Evolutionary conservation across 2,797 vertebrate species (phyloP), one percentile per base, ranked within the genome.

Genomic region (Tachyglossus aculeatus): DNA sequence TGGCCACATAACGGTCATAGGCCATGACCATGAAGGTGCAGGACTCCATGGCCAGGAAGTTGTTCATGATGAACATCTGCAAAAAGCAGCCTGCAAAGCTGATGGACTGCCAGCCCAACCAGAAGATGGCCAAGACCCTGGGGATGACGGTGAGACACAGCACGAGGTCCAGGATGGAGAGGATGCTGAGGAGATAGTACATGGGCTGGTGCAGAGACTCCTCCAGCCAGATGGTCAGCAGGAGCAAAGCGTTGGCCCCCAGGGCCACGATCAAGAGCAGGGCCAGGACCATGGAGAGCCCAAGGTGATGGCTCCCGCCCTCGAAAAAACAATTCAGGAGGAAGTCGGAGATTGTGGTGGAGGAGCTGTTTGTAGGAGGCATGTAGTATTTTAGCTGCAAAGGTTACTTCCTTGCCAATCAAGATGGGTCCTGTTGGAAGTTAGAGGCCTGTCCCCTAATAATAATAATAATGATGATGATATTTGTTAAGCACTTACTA

Each of bases 301-400:
- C 76, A 25, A 78, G 72, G 13, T 86, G 80, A 41, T 67, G 80
- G 25, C 75, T 74, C 31, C 86, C 81, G 84, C 94, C 90, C 22
- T 92, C 91, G 29, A 92, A 92, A 64, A 94, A 93, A 58, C 93
- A 93, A 22, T 90, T 72, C 8, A 94, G 87, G 11, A 89, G 41
- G 67, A 95, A 94, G 19, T 93, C 90, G 18, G 86, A 90, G 48
- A 91, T 67, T 34, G 37, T 56, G 50, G 65, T 41, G 3, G 54
- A 71, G 69, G 86, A 87, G 50, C 40, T 64, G 45, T 81, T 84
- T 32, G 25, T 10, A 32, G 47, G 19, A 13, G 14, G 38, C 21
- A 60, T 31, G n/a, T n/a, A n/a, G n/a, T n/a, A n/a, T n/a, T n/a
- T n/a, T n/a, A n/a, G n/a, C n/a, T n/a, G n/a, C n/a, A n/a, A n/a